Base-by-base conservation (phyloP, 2,797 vertebrate species). In the Sandelia bainsii region DNA sequence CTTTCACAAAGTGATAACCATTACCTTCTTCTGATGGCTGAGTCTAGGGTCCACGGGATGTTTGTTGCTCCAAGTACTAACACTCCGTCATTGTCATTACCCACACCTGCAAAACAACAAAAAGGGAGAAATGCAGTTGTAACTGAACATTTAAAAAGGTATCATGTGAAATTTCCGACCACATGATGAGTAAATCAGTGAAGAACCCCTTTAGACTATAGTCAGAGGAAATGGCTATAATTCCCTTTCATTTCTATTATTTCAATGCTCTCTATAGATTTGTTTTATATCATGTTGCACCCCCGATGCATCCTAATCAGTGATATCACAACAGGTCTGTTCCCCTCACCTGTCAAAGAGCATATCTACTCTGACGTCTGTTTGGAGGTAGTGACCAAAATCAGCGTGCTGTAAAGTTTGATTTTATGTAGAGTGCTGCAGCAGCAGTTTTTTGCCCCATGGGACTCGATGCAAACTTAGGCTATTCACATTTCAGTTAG, bases 41-140 rank as follows among this genome's bases (percentile, higher is more conserved):
- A 98, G 91, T 99, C 98, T 70, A 99, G 93, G 81, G 98, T 98
- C 98, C 98, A 99, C 0, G 98, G 98, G 90, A 99, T 98, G 85
- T 99, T 99, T 90, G 98, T 99, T 8, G 98, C 98, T 74, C 98
- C 98, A n/a, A 99, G 95, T 72, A 99, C 98, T 87, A 99, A 94
- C 82, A 99, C 97, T 52, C 98, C 98, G 51, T 99, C 97, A 58
- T 99, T 99, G 92, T 99, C 94, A 81, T 94, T 95, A 27, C 98
- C 98, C 80, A 99, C 98, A 45, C 98, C 98, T 99, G 63, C 1
- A 61, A 79, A 79, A 68, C 5, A 78, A 56, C 25, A 68, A 46
- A 23, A 50, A 11, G 12, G 10, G 59, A 12, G 58, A 50, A 29
- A 52, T 5, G 66, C 10, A 67, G 2, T 11, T 25, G 8, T 19